A percentile compares a stretch with the other conserved stretches of the same genome.
These are phyloP conservation scores for Girardia tigrina DNA, from an alignment of 2,888 invertebrate species.

Conservation along the genomic window DNA sequence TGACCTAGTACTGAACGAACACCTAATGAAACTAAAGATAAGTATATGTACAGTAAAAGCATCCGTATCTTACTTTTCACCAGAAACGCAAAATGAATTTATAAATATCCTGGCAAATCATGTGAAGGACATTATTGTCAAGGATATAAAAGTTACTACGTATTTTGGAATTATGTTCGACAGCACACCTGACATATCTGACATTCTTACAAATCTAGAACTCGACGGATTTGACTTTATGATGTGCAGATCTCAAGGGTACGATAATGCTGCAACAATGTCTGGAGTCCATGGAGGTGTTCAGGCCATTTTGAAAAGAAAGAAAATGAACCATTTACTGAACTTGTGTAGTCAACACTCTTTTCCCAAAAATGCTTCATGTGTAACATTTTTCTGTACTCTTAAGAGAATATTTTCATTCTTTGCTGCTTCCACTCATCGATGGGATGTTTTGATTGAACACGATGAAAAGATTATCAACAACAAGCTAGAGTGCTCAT, in stretches of 20 bases:
- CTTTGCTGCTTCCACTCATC: background rate
- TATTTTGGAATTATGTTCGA: slow-evolving; percentile 18
- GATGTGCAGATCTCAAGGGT: slow-evolving; percentile 17
- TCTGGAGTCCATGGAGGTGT: slow-evolving; percentile 23
- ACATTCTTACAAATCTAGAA: slow-evolving; percentile 9
- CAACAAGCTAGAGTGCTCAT: background rate
- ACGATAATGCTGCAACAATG: slow-evolving; percentile 1
- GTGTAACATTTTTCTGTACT: slow-evolving; percentile 8
- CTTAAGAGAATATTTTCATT: background rate
- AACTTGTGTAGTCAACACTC: slow-evolving; percentile 12
- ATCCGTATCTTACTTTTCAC: slow-evolving; percentile 3
- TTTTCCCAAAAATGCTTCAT: background rate
- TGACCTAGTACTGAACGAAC: slow-evolving; percentile 5
- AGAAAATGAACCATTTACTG: background rate
- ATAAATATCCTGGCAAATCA: background rate
- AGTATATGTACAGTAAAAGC: background rate
- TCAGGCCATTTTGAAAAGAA: slow-evolving; percentile 14
- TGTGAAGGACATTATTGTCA: background rate
- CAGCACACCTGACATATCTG: background rate
- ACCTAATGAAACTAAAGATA: background rate
- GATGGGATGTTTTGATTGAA: background rate
- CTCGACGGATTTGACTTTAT: background rate
- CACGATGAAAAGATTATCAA: background rate
- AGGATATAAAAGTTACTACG: background rate
- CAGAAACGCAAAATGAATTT: background rate